These are phyloP conservation scores for Carcharodon carcharias DNA, from an alignment of 2,797 vertebrate species.

Conservation along the genomic window DNA sequence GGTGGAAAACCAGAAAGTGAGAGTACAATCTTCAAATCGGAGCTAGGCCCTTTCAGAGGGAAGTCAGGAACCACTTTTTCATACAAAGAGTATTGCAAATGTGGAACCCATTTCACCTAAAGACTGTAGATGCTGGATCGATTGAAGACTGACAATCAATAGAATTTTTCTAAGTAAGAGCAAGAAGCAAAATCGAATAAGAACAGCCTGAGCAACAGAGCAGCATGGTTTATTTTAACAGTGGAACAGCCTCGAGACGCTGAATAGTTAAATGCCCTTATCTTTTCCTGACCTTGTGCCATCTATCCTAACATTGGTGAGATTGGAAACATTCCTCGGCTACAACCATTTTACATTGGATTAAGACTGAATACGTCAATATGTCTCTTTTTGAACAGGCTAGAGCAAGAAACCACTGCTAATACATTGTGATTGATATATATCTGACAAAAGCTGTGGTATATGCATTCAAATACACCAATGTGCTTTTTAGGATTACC, in stretches of 20 bases:
- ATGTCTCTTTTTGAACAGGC: not conserved
- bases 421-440: not conserved
- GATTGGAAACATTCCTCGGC: not conserved
- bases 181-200: not conserved
- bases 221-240: not conserved
- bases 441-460: not conserved
- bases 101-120: too few relatives aligned
- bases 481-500: not conserved
- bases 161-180: too few relatives aligned
- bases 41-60: too few relatives aligned
- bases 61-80: too few relatives aligned
- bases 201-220: not conserved
- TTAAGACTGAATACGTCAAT: not conserved
- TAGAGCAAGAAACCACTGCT: not conserved
- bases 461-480: not conserved
- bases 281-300: not conserved
- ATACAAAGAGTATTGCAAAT: too few relatives aligned
- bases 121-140: too few relatives aligned
- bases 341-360: not conserved
- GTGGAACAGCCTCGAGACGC: not conserved
- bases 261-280: not conserved
- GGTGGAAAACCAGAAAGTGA: too few relatives aligned
- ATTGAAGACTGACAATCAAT: too few relatives aligned
- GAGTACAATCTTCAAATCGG: too few relatives aligned
- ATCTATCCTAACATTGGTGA: not conserved